Evolutionary conservation across 1,140 invertebrate genomes (phyloP).

Genomic region (Choristoneura fumiferana): DNA sequence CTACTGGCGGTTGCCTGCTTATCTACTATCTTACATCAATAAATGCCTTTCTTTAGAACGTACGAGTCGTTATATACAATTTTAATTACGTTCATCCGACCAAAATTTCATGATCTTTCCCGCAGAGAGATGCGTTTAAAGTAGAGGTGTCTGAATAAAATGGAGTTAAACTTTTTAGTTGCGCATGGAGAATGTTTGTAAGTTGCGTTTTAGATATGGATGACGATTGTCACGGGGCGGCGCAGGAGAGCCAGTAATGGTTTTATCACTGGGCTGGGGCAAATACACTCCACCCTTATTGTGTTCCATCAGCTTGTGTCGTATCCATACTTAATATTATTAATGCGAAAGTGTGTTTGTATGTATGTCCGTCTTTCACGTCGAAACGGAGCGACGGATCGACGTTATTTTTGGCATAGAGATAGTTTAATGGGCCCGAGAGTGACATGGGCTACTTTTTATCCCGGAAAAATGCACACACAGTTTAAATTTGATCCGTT

Average conservation of each 20-base stretch:
- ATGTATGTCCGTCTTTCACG: no score
- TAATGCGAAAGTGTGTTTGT: no score
- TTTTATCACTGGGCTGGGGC: constrained; percentile 51
- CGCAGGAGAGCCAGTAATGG: constrained; percentile 47
- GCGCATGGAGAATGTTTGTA: constrained; percentile 36
- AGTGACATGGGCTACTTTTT: no score
- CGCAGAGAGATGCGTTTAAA: constrained; percentile 13
- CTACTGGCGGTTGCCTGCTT: constrained; percentile 55
- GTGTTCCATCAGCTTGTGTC: not conserved
- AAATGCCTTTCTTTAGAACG: constrained; percentile 61
- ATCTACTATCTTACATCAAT: constrained; percentile 59
- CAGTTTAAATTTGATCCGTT: no score
- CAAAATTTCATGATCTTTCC: constrained; percentile 29
- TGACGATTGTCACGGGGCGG: constrained; percentile 53
- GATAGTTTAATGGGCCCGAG: no score
- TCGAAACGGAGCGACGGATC: no score
- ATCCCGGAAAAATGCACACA: no score
- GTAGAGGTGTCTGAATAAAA: constrained; percentile 20
- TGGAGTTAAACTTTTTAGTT: constrained; percentile 26
- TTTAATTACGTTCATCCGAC: constrained; percentile 45
- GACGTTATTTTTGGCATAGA: no score
- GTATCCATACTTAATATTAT: no score
- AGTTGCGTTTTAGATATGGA: constrained; percentile 48
- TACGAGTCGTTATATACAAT: constrained; percentile 47
- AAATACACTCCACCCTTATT: constrained; percentile 49